Percentiles rank a stretch among this genome's conserved stretches.
Evolutionary conservation across 1,140 invertebrate genomes (phyloP).

Genomic region (Apolygus lucorum): DNA sequence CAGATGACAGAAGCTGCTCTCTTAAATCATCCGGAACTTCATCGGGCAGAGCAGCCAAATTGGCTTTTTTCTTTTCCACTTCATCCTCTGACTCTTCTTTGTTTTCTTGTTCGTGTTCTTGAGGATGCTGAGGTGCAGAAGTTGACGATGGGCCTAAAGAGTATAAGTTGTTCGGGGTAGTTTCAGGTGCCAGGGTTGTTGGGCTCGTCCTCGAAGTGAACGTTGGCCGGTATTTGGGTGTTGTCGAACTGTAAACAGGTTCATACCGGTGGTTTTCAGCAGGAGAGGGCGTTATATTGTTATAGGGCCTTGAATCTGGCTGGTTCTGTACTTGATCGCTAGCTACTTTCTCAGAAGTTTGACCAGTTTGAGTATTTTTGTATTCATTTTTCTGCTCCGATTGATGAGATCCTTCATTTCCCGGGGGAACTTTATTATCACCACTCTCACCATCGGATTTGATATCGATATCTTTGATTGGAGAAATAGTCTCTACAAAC

Average conservation of each 20-base stretch:
- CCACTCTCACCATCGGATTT: conserved; percentile 14
- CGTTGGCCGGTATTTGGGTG: conserved; percentile 28
- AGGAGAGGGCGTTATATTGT: not conserved
- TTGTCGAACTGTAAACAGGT: conserved; percentile 34
- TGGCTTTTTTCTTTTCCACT: conserved; percentile 46
- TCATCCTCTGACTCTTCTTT: conserved; percentile 30
- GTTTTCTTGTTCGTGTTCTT: conserved; percentile 32
- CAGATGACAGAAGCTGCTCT: conserved; percentile 70
- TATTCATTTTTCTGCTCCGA: not conserved
- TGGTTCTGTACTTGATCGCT: not conserved
- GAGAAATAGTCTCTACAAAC: conserved; percentile 31
- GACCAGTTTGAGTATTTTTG: conserved; percentile 15
- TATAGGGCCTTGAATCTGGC: not conserved
- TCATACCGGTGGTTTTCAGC: conserved; percentile 33
- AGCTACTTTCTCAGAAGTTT: not conserved
- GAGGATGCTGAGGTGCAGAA: conserved; percentile 28
- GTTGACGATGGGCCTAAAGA: conserved; percentile 33
- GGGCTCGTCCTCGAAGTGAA: conserved; percentile 13
- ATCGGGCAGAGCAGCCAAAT: conserved; percentile 59
- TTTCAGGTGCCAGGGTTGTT: conserved; percentile 32
- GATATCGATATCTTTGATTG: conserved; percentile 30
- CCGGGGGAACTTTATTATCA: conserved; percentile 12
- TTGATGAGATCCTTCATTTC: no score
- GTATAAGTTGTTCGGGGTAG: conserved; percentile 27
- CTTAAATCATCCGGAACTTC: conserved; percentile 78